phyloP scores from a whole-genome alignment of 2,797 vertebrate genomes.

The Anguilla marmorata region DNA sequence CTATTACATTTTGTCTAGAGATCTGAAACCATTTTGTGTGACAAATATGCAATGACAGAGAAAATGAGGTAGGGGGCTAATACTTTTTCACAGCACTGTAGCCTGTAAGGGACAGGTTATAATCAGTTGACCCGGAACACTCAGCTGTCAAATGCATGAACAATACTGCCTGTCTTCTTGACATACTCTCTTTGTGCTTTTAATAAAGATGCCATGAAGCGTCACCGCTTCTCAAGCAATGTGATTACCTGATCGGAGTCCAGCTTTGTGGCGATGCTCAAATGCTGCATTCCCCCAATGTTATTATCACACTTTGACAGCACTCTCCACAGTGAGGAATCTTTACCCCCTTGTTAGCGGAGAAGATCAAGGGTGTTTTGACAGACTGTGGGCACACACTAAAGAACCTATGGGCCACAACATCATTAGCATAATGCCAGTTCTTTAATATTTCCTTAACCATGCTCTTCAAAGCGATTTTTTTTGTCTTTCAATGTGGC shows the following conservation, averaged over 20 bases:
- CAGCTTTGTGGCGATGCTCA: not conserved
- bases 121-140: not conserved
- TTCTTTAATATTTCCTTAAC: conserved; percentile 41
- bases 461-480: conserved; percentile 33
- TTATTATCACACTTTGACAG: conserved; percentile 25
- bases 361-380: conserved; percentile 37
- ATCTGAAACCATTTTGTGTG: too few relatives aligned
- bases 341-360: conserved; percentile 29
- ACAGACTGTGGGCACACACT: conserved; percentile 35
- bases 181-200: not conserved
- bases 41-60: too few relatives aligned
- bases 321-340: not conserved
- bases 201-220: conserved; percentile 22
- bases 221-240: not conserved
- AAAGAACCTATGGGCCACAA: conserved; percentile 38
- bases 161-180: conserved; percentile 1
- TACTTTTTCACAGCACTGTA: too few relatives aligned
- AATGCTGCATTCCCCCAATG: not conserved
- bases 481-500: not conserved
- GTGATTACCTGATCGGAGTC: conserved; percentile 13
- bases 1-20: too few relatives aligned
- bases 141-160: conserved; percentile 27
- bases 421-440: conserved; percentile 40
- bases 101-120: conserved; percentile 7
- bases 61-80: too few relatives aligned